These are phyloP conservation scores for Gymnorhina tibicen DNA, from an alignment of 2,113 vertebrate genomes.

Conservation along the genomic window DNA sequence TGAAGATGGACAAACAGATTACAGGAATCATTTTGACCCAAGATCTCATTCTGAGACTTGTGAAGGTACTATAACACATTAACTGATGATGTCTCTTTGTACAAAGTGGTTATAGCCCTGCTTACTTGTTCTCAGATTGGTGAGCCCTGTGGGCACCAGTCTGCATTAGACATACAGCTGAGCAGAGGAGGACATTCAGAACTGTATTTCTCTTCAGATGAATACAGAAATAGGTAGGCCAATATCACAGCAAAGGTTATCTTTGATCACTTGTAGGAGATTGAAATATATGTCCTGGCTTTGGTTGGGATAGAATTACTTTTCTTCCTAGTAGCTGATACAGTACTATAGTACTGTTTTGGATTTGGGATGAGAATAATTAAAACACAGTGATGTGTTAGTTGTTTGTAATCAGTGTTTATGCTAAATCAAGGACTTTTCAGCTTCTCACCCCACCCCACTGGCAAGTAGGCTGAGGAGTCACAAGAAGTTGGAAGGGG, in stretches of 20 bases:
- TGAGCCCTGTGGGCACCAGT: not conserved
- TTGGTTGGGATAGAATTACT: not conserved
- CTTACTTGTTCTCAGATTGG: not conserved
- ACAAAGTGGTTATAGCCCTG: not conserved
- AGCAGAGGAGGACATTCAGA: not conserved
- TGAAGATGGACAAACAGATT: not conserved
- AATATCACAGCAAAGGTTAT: not conserved
- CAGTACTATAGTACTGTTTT: not conserved
- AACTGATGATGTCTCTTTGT: not conserved
- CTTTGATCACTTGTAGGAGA: not conserved
- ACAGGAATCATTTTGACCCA: not conserved
- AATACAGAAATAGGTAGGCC: not conserved
- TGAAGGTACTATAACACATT: not conserved
- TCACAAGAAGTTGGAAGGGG: not conserved
- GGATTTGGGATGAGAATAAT: not conserved
- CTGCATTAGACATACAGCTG: not conserved
- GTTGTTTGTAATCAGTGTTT: not conserved
- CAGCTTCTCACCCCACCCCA: not conserved
- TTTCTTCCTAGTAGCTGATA: not conserved
- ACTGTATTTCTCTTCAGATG: not conserved
- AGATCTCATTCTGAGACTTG: not conserved
- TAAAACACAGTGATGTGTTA: not conserved
- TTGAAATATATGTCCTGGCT: not conserved
- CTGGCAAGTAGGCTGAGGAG: not conserved
- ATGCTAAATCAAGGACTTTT: not conserved